Conservation (phyloP, 2,113 vertebrate genomes). For the Eolophus roseicapilla region DNA sequence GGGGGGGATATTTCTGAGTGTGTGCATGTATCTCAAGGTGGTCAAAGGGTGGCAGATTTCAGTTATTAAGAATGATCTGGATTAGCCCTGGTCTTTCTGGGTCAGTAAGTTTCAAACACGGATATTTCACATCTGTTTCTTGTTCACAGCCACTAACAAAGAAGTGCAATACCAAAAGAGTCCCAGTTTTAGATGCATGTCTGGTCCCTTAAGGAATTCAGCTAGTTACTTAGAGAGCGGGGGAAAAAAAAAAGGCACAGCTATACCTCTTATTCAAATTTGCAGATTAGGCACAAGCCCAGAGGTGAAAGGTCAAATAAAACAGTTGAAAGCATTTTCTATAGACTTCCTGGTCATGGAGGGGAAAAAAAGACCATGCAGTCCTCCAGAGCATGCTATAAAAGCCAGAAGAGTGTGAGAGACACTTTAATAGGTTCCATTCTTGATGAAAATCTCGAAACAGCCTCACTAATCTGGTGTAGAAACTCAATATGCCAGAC, state of each 20-base stretch:
- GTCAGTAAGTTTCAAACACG: conserved; percentile 55
- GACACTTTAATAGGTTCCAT: conserved; percentile 64
- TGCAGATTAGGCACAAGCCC: conserved; percentile 61
- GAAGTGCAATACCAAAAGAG: conserved; percentile 7
- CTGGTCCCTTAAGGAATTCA: conserved; percentile 29
- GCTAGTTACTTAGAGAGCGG: not conserved
- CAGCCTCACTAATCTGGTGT: not conserved
- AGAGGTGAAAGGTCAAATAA: conserved; percentile 54
- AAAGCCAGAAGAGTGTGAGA: conserved; percentile 44
- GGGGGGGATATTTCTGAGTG: not conserved
- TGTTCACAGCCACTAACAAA: conserved; percentile 64
- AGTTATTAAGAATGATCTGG: conserved; percentile 62
- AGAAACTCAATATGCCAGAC: not conserved
- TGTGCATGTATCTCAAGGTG: not conserved
- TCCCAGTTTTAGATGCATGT: conserved; percentile 17
- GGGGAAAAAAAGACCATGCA: not conserved
- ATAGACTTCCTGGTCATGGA: conserved; percentile 32
- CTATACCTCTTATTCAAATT: conserved; percentile 57
- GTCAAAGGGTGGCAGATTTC: conserved; percentile 45
- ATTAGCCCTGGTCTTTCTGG: conserved; percentile 53
- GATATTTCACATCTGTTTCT: conserved; percentile 72
- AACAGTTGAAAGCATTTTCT: conserved; percentile 64
- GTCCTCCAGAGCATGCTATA: conserved; percentile 33
- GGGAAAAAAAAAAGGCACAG: not conserved
- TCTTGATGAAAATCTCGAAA: conserved; percentile 53